A percentile compares a stretch with the other conserved stretches of the same genome.
Conservation (phyloP, 2,113 vertebrate genomes). For the Dinomys branickii region DNA sequence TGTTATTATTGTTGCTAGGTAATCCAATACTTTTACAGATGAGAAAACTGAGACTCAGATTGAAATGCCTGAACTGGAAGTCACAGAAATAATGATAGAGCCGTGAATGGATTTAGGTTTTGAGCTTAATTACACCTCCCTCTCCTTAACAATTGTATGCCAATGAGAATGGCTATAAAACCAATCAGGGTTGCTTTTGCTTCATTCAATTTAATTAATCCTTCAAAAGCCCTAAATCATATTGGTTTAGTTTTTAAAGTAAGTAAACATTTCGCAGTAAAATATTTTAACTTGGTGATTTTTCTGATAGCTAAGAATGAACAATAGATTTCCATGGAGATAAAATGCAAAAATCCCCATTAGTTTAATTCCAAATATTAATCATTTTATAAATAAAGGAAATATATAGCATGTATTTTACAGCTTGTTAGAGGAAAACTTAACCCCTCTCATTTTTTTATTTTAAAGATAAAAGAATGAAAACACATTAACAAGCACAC, state of each 20-base stretch:
- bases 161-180: constrained; percentile 24
- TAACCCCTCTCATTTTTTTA: not conserved
- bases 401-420: not conserved
- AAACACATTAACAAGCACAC: no score
- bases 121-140: not conserved
- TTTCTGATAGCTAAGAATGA: not conserved
- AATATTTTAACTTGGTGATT: constrained; percentile 6
- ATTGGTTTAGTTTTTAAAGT: constrained; percentile 21
- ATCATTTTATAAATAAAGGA: not conserved
- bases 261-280: constrained; percentile 35
- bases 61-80: not conserved
- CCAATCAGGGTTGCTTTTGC: not conserved
- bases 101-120: not conserved
- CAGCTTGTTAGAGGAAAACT: not conserved
- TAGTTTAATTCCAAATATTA: not conserved
- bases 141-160: not conserved
- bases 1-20: not conserved
- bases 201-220: constrained; percentile 49
- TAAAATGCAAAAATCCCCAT: not conserved
- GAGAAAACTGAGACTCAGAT: constrained; percentile 9
- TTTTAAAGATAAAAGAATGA: no score
- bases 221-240: constrained; percentile 36
- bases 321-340: not conserved
- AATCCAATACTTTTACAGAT: not conserved
- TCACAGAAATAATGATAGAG: constrained; percentile 25